A percentile compares a stretch with the other conserved stretches of the same genome.
Evolutionary conservation across 2,797 vertebrate species (phyloP).

Genomic region (Catharus ustulatus): DNA sequence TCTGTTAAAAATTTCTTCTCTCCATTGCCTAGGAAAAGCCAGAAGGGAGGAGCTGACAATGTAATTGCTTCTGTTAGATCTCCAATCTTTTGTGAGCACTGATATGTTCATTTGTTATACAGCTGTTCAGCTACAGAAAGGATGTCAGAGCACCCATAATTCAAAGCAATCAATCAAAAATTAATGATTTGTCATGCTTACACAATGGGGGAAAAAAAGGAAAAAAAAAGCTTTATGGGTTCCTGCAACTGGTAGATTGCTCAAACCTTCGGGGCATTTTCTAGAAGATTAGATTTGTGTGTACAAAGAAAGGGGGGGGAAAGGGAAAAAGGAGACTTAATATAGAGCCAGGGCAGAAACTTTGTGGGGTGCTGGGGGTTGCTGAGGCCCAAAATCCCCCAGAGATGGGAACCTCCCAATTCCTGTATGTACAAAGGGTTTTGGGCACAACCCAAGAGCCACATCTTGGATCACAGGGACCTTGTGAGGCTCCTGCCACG

Average conservation of each 20-base stretch:
- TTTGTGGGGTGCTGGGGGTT: neutral
- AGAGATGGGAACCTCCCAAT: accelerated
- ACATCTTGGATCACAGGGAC: accelerated
- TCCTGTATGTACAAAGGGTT: accelerated
- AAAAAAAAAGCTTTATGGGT: constrained; percentile 64
- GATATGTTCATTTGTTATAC: constrained; percentile 82
- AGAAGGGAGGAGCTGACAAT: constrained; percentile 73
- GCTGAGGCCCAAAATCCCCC: accelerated
- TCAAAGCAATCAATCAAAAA: constrained; percentile 83
- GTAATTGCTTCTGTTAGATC: constrained; percentile 80
- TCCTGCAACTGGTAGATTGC: constrained; percentile 64
- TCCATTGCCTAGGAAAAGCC: constrained; percentile 69
- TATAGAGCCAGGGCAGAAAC: neutral
- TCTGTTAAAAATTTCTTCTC: constrained; percentile 74
- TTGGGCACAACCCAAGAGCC: neutral
- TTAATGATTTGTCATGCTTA: constrained; percentile 82
- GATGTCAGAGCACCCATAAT: constrained; percentile 80
- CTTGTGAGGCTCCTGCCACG: neutral
- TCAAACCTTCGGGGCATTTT: constrained; percentile 43
- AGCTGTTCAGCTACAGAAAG: constrained; percentile 79
- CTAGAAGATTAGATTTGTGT: constrained; percentile 8
- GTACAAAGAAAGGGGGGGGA: neutral
- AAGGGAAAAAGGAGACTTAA: neutral
- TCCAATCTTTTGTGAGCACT: constrained; percentile 78
- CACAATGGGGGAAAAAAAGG: constrained; percentile 53